phyloP scores from a whole-genome alignment of 1,140 invertebrate species.

The Propsilocerus akamusi region DNA sequence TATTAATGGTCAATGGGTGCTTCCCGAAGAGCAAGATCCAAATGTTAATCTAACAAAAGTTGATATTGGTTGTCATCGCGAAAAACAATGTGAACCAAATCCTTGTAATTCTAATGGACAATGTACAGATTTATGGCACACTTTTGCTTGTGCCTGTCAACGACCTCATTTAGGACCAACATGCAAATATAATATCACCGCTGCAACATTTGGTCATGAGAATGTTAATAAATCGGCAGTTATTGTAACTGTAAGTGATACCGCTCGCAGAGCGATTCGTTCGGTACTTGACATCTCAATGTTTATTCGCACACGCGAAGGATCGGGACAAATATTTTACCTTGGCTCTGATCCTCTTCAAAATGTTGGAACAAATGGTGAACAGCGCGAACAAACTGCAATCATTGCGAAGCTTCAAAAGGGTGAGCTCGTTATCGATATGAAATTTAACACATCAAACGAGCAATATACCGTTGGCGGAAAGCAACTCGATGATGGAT shows the following conservation, averaged over 20 bases:
- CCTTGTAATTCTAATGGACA: conserved; percentile 70
- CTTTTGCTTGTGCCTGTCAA: conserved; percentile 69
- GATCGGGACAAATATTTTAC: conserved; percentile 72
- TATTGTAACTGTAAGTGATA: conserved; percentile 49
- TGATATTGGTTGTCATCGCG: conserved; percentile 52
- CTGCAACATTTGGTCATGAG: conserved; percentile 81
- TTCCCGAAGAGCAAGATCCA: conserved; percentile 15
- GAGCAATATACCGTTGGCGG: conserved; percentile 65
- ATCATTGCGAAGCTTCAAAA: conserved; percentile 56
- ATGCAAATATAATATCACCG: conserved; percentile 79
- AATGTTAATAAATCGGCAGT: conserved; percentile 49
- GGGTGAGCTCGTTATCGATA: conserved; percentile 56
- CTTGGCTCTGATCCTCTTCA: conserved; percentile 47
- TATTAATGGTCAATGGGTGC: conserved; percentile 65
- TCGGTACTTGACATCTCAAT: conserved; percentile 77
- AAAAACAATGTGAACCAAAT: conserved; percentile 64
- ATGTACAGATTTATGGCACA: conserved; percentile 77
- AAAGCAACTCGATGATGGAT: conserved; percentile 66
- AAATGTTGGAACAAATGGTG: conserved; percentile 11
- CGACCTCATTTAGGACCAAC: conserved; percentile 70
- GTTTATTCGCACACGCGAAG: conserved; percentile 73
- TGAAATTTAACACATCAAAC: conserved; percentile 60
- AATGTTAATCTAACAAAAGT: conserved; percentile 27
- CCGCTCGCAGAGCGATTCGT: conserved; percentile 45
- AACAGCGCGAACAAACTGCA: conserved; percentile 38